Percentiles rank a stretch among this genome's conserved stretches.
Conservation (phyloP, 2,888 invertebrate species). For the Timandra comae region DNA sequence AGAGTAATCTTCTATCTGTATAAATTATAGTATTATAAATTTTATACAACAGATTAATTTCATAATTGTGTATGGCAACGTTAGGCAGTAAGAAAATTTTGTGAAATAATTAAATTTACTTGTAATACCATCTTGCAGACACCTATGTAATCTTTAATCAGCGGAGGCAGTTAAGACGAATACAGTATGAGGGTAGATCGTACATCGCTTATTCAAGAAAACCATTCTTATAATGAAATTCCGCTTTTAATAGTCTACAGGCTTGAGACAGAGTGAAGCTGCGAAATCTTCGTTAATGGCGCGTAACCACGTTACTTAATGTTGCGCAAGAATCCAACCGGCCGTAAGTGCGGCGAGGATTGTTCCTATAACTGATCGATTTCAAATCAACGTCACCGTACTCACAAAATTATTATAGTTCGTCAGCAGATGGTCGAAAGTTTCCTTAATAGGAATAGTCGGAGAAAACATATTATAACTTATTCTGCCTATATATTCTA, state of each 20-base stretch:
- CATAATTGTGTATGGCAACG: too few species aligned
- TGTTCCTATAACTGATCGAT: background rate
- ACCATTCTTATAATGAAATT: conserved; percentile 66
- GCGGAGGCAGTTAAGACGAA: conserved; percentile 35
- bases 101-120: too few species aligned
- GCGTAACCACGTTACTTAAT: conserved; percentile 55
- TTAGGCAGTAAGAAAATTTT: too few species aligned
- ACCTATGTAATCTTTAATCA: conserved; percentile 51
- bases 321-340: conserved; percentile 27
- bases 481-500: conserved; percentile 1
- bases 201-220: conserved; percentile 51
- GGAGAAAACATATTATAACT: background rate
- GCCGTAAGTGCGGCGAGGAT: conserved; percentile 4
- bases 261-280: conserved; percentile 57
- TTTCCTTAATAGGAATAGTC: background rate
- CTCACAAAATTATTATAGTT: background rate
- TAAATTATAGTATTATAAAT: too few species aligned
- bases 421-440: too few species aligned
- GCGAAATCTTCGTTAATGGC: conserved; percentile 59
- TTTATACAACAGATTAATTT: too few species aligned
- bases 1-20: too few species aligned
- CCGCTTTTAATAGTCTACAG: conserved; percentile 54
- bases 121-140: conserved; percentile 33
- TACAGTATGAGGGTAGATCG: conserved; percentile 40
- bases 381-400: background rate